These are phyloP conservation scores for Drosophila borealis DNA, from an alignment of 2,888 invertebrate genomes.

Conservation along the genomic window DNA sequence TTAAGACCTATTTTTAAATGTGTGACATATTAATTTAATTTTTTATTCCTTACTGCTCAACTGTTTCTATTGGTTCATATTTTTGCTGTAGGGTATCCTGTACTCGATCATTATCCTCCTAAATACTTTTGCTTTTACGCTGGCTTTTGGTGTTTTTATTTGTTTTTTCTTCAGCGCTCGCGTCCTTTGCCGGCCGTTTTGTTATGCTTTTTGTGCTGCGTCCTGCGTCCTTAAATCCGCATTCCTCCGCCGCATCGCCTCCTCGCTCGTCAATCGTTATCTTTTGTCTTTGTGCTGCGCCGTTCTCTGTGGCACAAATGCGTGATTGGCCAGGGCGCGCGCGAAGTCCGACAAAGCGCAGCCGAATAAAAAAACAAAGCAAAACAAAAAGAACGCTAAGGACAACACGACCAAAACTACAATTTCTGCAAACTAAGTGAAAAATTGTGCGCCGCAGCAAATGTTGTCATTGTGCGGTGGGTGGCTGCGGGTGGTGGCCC, in stretches of 20 bases:
- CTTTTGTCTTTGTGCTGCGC: constrained; percentile 44
- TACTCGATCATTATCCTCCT: background rate
- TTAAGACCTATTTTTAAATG: too few relatives aligned
- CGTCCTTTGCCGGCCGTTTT: constrained; percentile 38
- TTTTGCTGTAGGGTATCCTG: constrained; percentile 1
- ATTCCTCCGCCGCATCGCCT: background rate
- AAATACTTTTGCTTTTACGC: constrained; percentile 5
- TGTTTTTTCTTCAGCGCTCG: constrained; percentile 29
- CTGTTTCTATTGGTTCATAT: too few relatives aligned
- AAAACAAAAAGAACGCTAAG: constrained; percentile 25
- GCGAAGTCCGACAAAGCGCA: constrained; percentile 42
- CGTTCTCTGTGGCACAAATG: constrained; percentile 54
- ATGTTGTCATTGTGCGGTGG: constrained; percentile 53
- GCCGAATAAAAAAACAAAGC: constrained; percentile 29
- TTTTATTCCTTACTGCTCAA: too few relatives aligned
- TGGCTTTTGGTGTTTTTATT: constrained; percentile 37
- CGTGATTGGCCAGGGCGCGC: constrained; percentile 70
- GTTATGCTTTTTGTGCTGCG: constrained; percentile 43
- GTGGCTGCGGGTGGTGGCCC: constrained; percentile 3
- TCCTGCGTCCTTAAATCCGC: constrained; percentile 43
- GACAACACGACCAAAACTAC: constrained; percentile 46
- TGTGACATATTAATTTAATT: too few relatives aligned
- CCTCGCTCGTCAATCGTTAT: constrained; percentile 33
- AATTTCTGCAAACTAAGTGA: constrained; percentile 58
- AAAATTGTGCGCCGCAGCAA: constrained; percentile 58